These are phyloP conservation scores for Mythimna ferrago DNA, from an alignment of 2,888 invertebrate genomes.

Conservation along the genomic window DNA sequence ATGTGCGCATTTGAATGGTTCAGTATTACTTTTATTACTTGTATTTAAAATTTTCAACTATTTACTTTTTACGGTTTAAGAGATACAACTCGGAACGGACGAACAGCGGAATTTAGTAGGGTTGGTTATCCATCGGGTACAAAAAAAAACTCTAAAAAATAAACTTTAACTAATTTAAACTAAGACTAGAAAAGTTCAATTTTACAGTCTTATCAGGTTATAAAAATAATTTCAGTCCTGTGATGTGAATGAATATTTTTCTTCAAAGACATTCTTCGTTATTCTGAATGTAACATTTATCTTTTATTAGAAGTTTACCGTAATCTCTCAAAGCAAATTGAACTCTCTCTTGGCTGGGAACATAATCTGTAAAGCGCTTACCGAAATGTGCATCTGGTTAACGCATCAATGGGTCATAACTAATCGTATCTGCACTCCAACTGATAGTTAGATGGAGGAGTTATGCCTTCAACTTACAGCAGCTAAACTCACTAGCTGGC, in stretches of 20 bases:
- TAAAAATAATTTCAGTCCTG: not conserved
- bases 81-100: too few species aligned
- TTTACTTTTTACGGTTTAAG: too few species aligned
- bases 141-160: too few species aligned
- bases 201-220: too few species aligned
- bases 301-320: not conserved
- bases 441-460: not conserved
- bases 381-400: slow-evolving; percentile 1
- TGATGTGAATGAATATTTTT: not conserved
- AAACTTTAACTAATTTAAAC: too few species aligned
- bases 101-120: too few species aligned
- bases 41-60: too few species aligned
- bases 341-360: not conserved
- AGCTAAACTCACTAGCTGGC: not conserved
- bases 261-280: not conserved
- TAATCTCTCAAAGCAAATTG: not conserved
- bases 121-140: too few species aligned
- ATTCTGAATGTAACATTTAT: not conserved
- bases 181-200: too few species aligned
- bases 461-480: not conserved
- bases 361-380: not conserved
- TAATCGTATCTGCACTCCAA: slow-evolving; percentile 8
- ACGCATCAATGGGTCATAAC: slow-evolving; percentile 4
- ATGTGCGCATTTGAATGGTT: too few species aligned
- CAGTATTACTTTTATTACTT: too few species aligned